A percentile compares a stretch with the other conserved stretches of the same genome.
These are phyloP conservation scores for Cantharis lateralis DNA, from an alignment of 2,888 invertebrate species.

Conservation along the genomic window DNA sequence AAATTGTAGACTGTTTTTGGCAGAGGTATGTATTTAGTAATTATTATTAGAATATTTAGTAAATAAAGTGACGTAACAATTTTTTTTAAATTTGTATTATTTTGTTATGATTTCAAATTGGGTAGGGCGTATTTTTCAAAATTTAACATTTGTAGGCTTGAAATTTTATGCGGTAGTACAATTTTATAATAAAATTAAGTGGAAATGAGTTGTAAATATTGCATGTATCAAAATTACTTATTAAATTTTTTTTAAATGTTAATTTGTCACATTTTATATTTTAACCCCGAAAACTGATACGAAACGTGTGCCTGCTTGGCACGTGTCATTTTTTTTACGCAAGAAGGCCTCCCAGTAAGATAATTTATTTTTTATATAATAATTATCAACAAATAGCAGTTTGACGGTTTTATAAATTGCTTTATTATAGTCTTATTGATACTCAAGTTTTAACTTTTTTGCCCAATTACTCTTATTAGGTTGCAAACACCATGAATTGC, in stretches of 20 bases:
- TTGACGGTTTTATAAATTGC: too few species aligned
- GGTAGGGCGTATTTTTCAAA: neutral
- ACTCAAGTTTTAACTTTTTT: too few species aligned
- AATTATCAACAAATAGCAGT: too few species aligned
- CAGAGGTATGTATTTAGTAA: constrained; percentile 14
- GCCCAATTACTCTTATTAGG: too few species aligned
- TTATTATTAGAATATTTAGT: neutral
- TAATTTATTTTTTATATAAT: neutral
- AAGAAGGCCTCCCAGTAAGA: neutral
- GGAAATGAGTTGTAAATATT: neutral
- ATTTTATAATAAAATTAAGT: neutral
- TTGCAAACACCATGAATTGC: too few species aligned
- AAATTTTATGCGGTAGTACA: neutral
- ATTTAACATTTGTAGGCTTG: neutral
- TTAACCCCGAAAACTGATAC: neutral
- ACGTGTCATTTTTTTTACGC: neutral
- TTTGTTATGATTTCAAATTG: neutral
- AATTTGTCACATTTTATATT: neutral
- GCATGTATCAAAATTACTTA: neutral
- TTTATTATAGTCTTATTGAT: too few species aligned
- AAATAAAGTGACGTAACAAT: neutral
- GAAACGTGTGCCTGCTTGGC: neutral
- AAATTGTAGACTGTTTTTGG: constrained; percentile 8
- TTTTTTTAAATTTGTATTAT: neutral
- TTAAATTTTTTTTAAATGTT: neutral